Percentiles rank a stretch among this genome's conserved stretches.
Conservation (phyloP, 92 coral and sea anemone genomes). For the Phenganax marumi region DNA sequence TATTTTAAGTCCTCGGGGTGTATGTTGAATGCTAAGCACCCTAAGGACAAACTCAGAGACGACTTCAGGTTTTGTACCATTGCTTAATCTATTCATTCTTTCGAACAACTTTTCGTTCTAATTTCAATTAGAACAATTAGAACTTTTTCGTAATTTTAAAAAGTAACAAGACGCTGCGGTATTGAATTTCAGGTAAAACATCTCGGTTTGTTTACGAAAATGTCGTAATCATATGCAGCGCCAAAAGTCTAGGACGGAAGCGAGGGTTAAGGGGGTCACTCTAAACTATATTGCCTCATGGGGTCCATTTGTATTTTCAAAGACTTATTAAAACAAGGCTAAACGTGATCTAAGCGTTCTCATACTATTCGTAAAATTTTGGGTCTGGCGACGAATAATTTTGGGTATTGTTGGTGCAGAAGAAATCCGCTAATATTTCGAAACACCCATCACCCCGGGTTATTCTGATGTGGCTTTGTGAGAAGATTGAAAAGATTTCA, state of each 20-base stretch:
- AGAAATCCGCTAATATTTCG: not conserved
- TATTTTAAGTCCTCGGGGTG: too few relatives aligned
- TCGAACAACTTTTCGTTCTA: too few relatives aligned
- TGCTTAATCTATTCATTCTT: too few relatives aligned
- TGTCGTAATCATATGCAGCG: constrained; percentile 39
- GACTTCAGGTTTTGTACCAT: not conserved
- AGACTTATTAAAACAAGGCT: not conserved
- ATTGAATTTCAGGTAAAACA: too few relatives aligned
- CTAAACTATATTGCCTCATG: constrained; percentile 10
- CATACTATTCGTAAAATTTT: not conserved
- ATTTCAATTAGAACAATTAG: too few relatives aligned
- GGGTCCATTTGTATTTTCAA: not conserved
- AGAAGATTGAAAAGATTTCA: not conserved
- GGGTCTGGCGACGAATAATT: not conserved
- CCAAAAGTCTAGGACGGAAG: constrained; percentile 37
- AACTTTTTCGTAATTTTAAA: not conserved
- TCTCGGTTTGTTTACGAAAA: constrained; percentile 9
- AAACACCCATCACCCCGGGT: not conserved
- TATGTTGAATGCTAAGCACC: too few relatives aligned
- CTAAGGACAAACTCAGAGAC: not conserved
- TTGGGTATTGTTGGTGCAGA: not conserved
- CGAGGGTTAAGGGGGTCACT: constrained; percentile 28
- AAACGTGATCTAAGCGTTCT: not conserved
- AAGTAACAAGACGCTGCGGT: not conserved
- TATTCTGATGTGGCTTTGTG: not conserved